phyloP scores from a whole-genome alignment of 2,888 invertebrate genomes.

The Marronus borbonicus region DNA sequence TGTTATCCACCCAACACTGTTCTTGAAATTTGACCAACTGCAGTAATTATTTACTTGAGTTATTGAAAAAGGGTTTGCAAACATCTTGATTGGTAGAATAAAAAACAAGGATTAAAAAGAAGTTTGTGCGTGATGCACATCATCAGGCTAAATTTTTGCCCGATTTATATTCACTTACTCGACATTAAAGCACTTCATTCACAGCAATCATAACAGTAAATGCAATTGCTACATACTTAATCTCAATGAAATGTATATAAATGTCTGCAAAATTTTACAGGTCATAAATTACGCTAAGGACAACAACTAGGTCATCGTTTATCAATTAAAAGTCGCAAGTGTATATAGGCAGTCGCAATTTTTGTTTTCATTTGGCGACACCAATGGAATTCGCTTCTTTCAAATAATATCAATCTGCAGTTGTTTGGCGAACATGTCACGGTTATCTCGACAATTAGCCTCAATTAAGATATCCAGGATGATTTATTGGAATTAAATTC shows the following conservation, averaged over 20 bases:
- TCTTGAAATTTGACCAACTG: too few species aligned
- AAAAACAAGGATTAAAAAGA: too few species aligned
- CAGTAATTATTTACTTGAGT: too few species aligned
- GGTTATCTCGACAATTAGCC: constrained; percentile 12
- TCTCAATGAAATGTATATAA: not conserved
- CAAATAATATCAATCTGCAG: not conserved
- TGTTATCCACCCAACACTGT: too few species aligned
- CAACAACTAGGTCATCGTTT: not conserved
- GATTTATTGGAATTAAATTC: constrained; percentile 4
- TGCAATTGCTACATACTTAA: too few species aligned
- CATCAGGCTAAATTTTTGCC: too few species aligned
- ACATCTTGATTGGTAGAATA: too few species aligned
- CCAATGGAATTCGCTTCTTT: not conserved
- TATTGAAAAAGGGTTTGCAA: too few species aligned
- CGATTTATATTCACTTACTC: too few species aligned
- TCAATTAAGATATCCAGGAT: not conserved
- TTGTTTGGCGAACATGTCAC: constrained; percentile 4
- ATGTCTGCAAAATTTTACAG: constrained; percentile 4
- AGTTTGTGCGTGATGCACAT: too few species aligned
- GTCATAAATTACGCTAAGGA: not conserved
- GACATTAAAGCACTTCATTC: too few species aligned
- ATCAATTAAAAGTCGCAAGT: not conserved
- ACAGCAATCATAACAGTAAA: too few species aligned
- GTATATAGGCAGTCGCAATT: not conserved
- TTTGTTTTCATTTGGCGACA: not conserved